These are phyloP conservation scores for Noctua janthe DNA, from an alignment of 2,888 invertebrate species.

Conservation along the genomic window DNA sequence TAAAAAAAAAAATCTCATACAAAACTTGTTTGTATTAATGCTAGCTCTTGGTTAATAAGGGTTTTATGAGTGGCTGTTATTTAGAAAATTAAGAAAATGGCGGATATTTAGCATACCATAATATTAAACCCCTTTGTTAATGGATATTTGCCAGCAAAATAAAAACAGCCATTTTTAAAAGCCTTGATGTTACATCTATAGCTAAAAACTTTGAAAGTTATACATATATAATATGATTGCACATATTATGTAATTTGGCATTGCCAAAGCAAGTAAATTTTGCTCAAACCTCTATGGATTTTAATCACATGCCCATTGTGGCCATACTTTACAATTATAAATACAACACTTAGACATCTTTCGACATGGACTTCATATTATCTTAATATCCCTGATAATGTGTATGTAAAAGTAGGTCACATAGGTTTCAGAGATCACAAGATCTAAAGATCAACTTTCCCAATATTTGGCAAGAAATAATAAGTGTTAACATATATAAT, in stretches of 20 bases:
- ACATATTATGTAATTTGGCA: slow-evolving; percentile 2
- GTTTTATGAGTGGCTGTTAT: neutral
- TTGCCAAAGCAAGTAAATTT: slow-evolving; percentile 8
- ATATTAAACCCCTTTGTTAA: neutral
- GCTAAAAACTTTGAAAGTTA: slow-evolving; percentile 1
- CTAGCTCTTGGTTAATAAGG: neutral
- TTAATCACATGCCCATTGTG: slow-evolving; percentile 4
- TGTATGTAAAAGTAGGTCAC: slow-evolving; percentile 40
- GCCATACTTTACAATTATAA: slow-evolving; percentile 11
- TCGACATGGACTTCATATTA: neutral
- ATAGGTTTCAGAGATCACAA: slow-evolving; percentile 44
- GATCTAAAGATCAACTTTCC: slow-evolving; percentile 44
- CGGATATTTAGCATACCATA: neutral
- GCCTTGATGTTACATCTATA: neutral
- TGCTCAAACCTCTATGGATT: slow-evolving; percentile 14
- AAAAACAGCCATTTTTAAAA: neutral
- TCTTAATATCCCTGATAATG: slow-evolving; percentile 7
- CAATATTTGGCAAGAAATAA: slow-evolving; percentile 65
- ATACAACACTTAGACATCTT: neutral
- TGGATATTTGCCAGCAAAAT: slow-evolving; percentile 3
- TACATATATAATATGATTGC: neutral
- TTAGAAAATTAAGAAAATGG: neutral
- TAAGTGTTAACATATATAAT: slow-evolving; percentile 11
- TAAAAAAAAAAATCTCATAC: neutral
- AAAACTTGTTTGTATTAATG: neutral